Evolutionary conservation across 2,888 invertebrate genomes (phyloP).

Genomic region (Epistrophe eligans): DNA sequence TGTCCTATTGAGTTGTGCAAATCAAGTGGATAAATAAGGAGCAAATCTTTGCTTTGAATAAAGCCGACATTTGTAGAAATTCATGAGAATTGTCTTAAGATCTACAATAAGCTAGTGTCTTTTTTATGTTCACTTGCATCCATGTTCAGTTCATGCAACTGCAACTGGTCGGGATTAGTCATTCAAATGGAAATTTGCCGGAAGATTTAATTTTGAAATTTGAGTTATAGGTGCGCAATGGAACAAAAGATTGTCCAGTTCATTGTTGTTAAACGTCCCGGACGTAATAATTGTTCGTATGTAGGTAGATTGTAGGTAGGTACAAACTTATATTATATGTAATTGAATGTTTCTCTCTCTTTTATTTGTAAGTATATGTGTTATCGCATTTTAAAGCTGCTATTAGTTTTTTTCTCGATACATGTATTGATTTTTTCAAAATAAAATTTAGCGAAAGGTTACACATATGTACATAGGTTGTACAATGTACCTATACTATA

Average conservation of each 20-base stretch:
- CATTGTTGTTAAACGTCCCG: constrained; percentile 30
- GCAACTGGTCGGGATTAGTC: constrained; percentile 59
- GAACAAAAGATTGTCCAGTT: constrained; percentile 64
- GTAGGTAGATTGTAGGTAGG: background rate
- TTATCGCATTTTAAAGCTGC: background rate
- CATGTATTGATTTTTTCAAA: no score
- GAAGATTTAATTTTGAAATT: constrained; percentile 69
- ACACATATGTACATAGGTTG: no score
- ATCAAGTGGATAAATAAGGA: constrained; percentile 77
- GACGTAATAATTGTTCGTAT: background rate
- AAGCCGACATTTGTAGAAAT: constrained; percentile 42
- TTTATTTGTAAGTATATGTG: background rate
- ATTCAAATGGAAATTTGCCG: constrained; percentile 64
- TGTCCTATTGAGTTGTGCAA: constrained; percentile 76
- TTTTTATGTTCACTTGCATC: constrained; percentile 51
- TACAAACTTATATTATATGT: background rate
- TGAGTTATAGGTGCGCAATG: constrained; percentile 65
- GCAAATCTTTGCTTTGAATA: constrained; percentile 62
- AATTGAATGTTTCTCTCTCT: background rate
- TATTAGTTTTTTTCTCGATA: background rate
- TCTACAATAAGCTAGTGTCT: constrained; percentile 48
- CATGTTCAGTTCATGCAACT: constrained; percentile 43
- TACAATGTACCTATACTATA: no score
- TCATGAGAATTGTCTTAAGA: constrained; percentile 51
- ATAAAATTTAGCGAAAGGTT: no score